Evolutionary conservation across 35 echinoderm and acorn worm genomes (phyloP).

Genomic region (Ophioderma brevispina): DNA sequence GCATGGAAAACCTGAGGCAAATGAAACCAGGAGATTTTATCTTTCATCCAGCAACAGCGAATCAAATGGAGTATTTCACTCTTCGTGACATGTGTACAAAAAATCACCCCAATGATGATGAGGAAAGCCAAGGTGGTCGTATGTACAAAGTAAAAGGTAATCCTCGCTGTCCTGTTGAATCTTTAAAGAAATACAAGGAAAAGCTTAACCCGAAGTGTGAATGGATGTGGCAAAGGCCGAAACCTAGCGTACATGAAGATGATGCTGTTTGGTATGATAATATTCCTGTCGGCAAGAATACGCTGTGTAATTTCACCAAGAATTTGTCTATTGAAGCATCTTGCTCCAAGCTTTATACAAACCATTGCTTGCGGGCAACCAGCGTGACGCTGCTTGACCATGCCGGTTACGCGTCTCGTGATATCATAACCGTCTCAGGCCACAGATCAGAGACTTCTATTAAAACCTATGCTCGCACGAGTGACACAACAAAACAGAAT

Average conservation of each 20-base stretch:
- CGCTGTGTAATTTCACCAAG: background rate
- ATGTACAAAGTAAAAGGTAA: conserved; percentile 26
- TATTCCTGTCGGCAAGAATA: conserved; percentile 21
- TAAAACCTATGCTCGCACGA: conserved; percentile 23
- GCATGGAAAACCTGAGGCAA: conserved; percentile 7
- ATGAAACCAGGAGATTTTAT: conserved; percentile 31
- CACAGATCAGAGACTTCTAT: conserved; percentile 48
- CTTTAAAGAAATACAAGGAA: conserved; percentile 8
- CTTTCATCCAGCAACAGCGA: background rate
- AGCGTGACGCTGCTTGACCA: conserved; percentile 25
- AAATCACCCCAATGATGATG: conserved; percentile 28
- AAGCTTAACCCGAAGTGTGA: conserved; percentile 10
- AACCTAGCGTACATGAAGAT: background rate
- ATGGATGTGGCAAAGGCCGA: conserved; percentile 59
- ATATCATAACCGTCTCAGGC: conserved; percentile 48
- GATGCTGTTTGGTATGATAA: conserved; percentile 6
- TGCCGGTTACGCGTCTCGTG: conserved; percentile 24
- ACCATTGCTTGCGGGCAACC: conserved; percentile 35
- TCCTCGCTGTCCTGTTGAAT: conserved; percentile 41
- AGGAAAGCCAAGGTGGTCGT: conserved; percentile 11
- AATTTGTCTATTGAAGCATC: background rate
- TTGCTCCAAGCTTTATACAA: conserved; percentile 28
- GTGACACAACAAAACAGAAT: conserved; percentile 32
- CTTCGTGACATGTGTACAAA: conserved; percentile 31
- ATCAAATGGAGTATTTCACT: background rate